phyloP scores from a whole-genome alignment of 1,140 invertebrate genomes.

The Scylla paramamosain region DNA sequence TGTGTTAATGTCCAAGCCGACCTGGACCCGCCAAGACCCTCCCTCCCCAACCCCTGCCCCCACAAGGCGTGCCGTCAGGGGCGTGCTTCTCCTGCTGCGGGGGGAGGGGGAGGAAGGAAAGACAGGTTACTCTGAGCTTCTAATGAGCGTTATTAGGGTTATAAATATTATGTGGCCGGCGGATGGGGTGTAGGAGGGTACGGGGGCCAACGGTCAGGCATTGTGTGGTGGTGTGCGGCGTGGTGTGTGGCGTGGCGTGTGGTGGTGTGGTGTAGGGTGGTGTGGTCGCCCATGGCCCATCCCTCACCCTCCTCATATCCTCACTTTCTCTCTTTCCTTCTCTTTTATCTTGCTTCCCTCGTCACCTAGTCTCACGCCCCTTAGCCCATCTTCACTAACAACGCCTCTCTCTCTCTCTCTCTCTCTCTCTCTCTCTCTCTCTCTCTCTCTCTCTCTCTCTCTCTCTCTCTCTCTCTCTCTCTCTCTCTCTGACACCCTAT shows the following conservation, averaged over 20 bases:
- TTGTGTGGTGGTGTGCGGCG: too few relatives aligned
- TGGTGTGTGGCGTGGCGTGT: too few relatives aligned
- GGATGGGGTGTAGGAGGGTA: neutral
- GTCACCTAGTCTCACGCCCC: neutral
- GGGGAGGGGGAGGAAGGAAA: neutral
- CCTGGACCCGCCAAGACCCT: neutral
- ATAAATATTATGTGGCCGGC: conserved; percentile 40
- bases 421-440: too few relatives aligned
- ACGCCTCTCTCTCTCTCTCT: too few relatives aligned
- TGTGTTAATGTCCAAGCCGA: too few relatives aligned
- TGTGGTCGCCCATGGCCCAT: too few relatives aligned
- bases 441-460: too few relatives aligned
- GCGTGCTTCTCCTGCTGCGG: neutral
- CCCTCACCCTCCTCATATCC: neutral
- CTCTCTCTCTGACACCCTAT: too few relatives aligned
- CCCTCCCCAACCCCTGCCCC: neutral
- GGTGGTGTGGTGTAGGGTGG: too few relatives aligned
- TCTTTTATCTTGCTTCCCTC: neutral
- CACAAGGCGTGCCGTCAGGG: neutral
- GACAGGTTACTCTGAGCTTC: neutral
- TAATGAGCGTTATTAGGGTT: conserved; percentile 36
- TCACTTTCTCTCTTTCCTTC: neutral
- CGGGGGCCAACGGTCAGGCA: neutral
- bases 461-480: too few relatives aligned
- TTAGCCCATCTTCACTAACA: neutral